Evolutionary conservation across 2,888 invertebrate genomes (phyloP), one percentile per base, ranked within the genome.

Genomic region (Bhutanitis thaidina): DNA sequence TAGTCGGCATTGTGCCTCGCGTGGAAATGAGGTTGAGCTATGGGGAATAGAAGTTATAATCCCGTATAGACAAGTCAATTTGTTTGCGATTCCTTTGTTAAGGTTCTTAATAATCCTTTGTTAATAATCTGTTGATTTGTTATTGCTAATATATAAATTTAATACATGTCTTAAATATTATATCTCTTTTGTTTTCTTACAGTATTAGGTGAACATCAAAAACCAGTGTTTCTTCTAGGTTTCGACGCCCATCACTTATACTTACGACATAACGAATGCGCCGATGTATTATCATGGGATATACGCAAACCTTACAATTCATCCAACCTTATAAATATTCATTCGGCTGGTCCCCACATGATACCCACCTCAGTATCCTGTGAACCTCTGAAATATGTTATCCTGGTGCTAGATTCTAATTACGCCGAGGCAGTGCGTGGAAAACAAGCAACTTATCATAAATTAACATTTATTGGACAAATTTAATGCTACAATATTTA

Each of bases 221-320:
- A 72, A 37, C 68, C 78, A 20, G 64, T 81, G 12, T 62, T 76
- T 27, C 66, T 83, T 3, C 64, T 82, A 9, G 83, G 83, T 7
- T 68, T 72, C 1, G 70, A 74, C 53, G 53, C 62, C 1, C 74
- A 70, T 49, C 71, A 77, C 58, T 62, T 81, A 1, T 87, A 76
- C 56, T 88, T 92, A 67, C 84, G 93, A 1, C 91, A 90, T 68
- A 82, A 90, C 30, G 91, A 91, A 5, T 81, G 91, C 62, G 69
- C 90, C 0, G 91, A 92, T 43, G 80, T 93, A 0, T 90, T 91
- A 56, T 74, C 90, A 20, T 93, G 93, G 93, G 91, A 93, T 63
- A 72, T 88, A 0, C 77, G 77, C 14, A 72, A 74, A 0, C 57
- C 72, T 1, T 91, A 90, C 74, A 80, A 81, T 56, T 57, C 69